Evolutionary conservation across 2,113 vertebrate species (phyloP).

Genomic region (Tragelaphus scriptus): DNA sequence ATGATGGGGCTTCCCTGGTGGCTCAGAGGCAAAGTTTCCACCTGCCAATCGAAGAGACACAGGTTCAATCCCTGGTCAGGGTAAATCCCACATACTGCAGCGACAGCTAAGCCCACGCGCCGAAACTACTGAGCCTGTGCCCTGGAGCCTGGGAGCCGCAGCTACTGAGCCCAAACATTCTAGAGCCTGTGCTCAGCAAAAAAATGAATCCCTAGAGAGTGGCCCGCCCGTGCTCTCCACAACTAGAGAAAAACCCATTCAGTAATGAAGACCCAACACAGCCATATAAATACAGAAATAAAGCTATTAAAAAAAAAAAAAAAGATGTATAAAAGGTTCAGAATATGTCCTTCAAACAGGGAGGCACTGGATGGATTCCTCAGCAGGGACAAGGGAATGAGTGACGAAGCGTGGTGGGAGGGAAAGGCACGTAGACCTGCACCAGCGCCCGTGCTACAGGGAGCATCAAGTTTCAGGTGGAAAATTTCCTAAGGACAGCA

Average conservation of each 20-base stretch:
- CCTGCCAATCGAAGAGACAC: not conserved
- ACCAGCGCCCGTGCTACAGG: not conserved
- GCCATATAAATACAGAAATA: not conserved
- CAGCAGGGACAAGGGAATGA: not conserved
- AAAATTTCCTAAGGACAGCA: not conserved
- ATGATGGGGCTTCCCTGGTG: not conserved
- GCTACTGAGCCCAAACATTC: not conserved
- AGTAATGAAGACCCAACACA: not conserved
- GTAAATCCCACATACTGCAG: not conserved
- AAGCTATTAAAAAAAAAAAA: not conserved
- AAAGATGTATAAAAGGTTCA: not conserved
- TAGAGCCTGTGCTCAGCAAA: not conserved
- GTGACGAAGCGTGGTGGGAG: not conserved
- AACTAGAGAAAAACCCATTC: not conserved
- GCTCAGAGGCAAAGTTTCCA: not conserved
- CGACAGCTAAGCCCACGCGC: not conserved
- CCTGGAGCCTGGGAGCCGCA: not conserved
- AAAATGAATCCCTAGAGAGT: not conserved
- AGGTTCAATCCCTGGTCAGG: not conserved
- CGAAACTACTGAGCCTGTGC: not conserved
- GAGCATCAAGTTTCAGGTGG: not conserved
- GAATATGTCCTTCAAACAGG: not conserved
- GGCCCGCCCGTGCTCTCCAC: accelerated
- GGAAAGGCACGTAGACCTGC: not conserved
- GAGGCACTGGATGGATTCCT: not conserved